Evolutionary conservation across 2,888 invertebrate species (phyloP), one percentile per base, ranked within the genome.

Genomic region (Epirrita christyi): DNA sequence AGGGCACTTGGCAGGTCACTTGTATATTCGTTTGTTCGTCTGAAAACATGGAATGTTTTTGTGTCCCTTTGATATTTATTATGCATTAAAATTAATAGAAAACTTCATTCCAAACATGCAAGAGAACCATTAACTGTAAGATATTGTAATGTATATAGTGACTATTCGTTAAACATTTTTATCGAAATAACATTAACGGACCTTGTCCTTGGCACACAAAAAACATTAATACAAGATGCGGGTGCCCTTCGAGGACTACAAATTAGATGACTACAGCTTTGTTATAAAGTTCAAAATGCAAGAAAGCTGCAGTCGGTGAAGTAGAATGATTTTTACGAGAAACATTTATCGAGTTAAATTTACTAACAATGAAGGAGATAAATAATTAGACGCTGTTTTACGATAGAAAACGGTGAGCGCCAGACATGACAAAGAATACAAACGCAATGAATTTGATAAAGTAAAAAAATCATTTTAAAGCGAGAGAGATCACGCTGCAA

Each of bases 1-100:
- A 85, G 81, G 80, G 80, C 88, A 88, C 88, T 85, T 83, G 57
- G 72, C 73, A 61, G 67, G 72, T 69, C 78, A 80, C 75, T 76
- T 68, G 53, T 64, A 63, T 63, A 55, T 72, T 83, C 78, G 78
- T 73, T 81, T 75, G 77, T 81, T 83, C 79, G 77, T 80, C 81
- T 81, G 75, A 63, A 71, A 73, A 53, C 55, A 65, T 62, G 59
- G 55, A 68, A 68, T 62, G 61, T 70, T 66, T 70, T 67, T 14
- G 66, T 76, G 78, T 83, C 83, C 78, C 80, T 82, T 81, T 79
- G 80, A 72, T 83, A 81, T 75, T 74, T 64, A 68, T 60, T 59
- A 59, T 45, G 43, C 49, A 32, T 61, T 43, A 1, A 52, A 62
- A 52, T 41, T 52, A 64, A 66, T 48, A 41, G 14, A 59, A 58